These are phyloP conservation scores for human (Homo sapiens) DNA, from an alignment of 2,113 vertebrate genomes.

Conservation along the genomic window DNA sequence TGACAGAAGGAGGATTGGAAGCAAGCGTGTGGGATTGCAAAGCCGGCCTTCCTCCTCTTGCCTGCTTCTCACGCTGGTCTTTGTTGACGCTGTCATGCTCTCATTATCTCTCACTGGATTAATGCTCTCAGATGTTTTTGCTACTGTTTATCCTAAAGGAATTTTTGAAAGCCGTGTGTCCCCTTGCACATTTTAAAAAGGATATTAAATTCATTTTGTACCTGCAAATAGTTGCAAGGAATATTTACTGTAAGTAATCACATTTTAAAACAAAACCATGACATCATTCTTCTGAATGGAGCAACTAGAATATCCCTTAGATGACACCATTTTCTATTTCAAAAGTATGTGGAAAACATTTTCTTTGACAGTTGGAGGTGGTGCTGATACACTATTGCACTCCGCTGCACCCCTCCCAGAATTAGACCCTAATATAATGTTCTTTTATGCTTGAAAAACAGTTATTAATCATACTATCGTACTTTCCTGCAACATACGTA, in stretches of 20 bases:
- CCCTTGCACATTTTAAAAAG: neutral
- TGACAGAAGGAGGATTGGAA: too few species aligned
- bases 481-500: neutral
- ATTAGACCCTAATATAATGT: neutral
- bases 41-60: neutral
- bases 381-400: neutral
- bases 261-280: neutral
- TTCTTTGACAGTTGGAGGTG: neutral
- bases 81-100: rapidly evolving
- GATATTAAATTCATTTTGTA: neutral
- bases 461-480: neutral
- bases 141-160: neutral
- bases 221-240: neutral
- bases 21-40: neutral
- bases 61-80: rapidly evolving
- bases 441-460: neutral
- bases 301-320: neutral
- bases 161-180: neutral
- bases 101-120: rapidly evolving
- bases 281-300: neutral
- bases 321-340: neutral
- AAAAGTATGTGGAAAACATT: neutral
- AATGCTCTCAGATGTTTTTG: neutral
- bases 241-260: neutral
- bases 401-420: neutral